These are phyloP conservation scores for Telmatherina bonti DNA, from an alignment of 2,797 vertebrate genomes.

Conservation along the genomic window DNA sequence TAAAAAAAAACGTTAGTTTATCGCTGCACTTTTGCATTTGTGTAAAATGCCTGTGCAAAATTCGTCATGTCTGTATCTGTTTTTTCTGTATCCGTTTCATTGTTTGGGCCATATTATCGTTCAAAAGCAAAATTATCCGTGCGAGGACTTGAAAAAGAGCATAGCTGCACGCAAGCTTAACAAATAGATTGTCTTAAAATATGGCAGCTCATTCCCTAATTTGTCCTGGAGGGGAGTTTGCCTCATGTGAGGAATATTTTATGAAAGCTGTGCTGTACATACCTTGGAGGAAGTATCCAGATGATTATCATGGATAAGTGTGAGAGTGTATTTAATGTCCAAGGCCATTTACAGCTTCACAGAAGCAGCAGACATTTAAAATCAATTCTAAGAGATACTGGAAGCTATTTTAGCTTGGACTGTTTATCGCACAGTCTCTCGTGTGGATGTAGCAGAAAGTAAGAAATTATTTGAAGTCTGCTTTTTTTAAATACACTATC, in stretches of 20 bases:
- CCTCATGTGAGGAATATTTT: neutral
- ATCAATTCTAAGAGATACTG: conserved; percentile 17
- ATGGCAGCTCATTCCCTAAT: neutral
- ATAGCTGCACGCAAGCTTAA: neutral
- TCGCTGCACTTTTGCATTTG: neutral
- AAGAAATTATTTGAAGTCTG: neutral
- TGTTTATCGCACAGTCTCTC: neutral
- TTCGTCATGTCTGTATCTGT: neutral
- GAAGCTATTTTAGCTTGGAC: conserved; percentile 1
- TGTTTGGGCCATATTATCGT: neutral
- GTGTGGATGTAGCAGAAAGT: neutral
- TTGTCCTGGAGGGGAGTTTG: conserved; percentile 1
- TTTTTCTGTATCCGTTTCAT: neutral
- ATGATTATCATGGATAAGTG: neutral
- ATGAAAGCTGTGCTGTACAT: neutral
- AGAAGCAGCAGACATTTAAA: conserved; percentile 5
- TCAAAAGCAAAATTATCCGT: neutral
- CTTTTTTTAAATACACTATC: neutral
- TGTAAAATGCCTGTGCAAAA: neutral
- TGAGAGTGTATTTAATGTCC: conserved; percentile 6
- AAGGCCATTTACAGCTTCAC: conserved; percentile 4
- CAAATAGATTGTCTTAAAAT: neutral
- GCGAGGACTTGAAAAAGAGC: neutral
- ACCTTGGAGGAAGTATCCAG: neutral
- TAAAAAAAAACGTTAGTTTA: neutral